Evolutionary conservation across 2,888 invertebrate species (phyloP), one percentile per base, ranked within the genome.

Genomic region (Troides oblongomaculatus): DNA sequence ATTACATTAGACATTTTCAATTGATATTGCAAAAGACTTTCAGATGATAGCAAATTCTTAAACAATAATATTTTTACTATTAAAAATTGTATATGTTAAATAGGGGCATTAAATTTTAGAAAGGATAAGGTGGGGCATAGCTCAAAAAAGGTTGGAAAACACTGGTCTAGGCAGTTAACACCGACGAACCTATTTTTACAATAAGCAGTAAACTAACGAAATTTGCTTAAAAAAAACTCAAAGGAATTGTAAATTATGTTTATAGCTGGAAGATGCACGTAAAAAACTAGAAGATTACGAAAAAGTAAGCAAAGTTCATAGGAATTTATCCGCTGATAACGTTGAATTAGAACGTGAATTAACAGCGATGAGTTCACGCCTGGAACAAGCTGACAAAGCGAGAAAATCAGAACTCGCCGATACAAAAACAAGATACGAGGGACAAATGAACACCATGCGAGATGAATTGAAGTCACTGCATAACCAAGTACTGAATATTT

Each of bases 251-350:
- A 14, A 58, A 58, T 23, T 23, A 58, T 23, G 23, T 23, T 58
- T 58, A 58, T 36, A 95, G 94, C 95, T 96, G 81, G 98, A 98
- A 76, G 97, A 97, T 81, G 87, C 96, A 2, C 94, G 94, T 74
- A 94, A 95, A 76, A 97, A 97, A 83, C 84, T 97, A 50, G 97
- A 96, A 80, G 97, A 97, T 85, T 97, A 96, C 83, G 96, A 96
- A 81, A 96, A 95, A 83, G 96, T 97, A 3, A 95, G 95, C 60
- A 97, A 97, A 87, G 94, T 97, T 23, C 97, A 97, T 80, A 93
- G 96, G 74, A 96, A 95, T 70, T 93, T 97, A 61, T 95, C 95
- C 68, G 95, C 95, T 2, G 97, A 97, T 77, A 96, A 95, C 69
- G 93, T 94, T 0, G 95, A 95, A 30, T 89, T 97, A 74, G 97